phyloP scores from a whole-genome alignment of 2,888 invertebrate genomes.

The Bembecia ichneumoniformis region DNA sequence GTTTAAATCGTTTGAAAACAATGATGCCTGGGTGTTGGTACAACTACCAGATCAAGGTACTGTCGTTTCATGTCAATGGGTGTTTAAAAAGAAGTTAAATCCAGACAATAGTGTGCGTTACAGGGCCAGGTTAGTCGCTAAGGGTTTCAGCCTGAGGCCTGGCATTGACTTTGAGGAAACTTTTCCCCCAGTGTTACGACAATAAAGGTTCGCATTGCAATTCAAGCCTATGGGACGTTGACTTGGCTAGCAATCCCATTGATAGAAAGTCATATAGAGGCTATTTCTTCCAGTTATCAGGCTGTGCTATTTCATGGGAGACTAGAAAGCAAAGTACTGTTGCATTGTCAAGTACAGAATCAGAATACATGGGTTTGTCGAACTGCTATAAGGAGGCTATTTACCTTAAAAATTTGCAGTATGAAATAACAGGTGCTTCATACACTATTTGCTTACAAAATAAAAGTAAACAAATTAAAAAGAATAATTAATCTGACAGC shows the following conservation, averaged over 20 bases:
- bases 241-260: conserved; percentile 6
- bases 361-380: conserved; percentile 6
- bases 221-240: conserved; percentile 3
- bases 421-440: conserved; percentile 13
- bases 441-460: no score
- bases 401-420: conserved; percentile 10
- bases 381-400: conserved; percentile 13
- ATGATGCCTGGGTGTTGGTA: no score
- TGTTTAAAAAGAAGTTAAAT: background rate
- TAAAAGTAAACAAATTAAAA: no score
- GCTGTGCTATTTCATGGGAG: conserved; percentile 7
- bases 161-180: no score
- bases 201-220: no score
- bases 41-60: no score
- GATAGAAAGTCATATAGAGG: conserved; percentile 11
- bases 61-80: no score
- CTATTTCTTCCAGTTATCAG: conserved; percentile 5
- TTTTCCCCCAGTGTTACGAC: no score
- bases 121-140: background rate
- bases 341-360: conserved; percentile 5
- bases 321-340: conserved; percentile 7
- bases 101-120: background rate
- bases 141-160: no score
- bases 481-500: no score
- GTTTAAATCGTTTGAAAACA: no score